Evolutionary conservation across 2,797 vertebrate genomes (phyloP), one percentile per base, ranked within the genome.

Genomic region (Bovichtus variegatus): DNA sequence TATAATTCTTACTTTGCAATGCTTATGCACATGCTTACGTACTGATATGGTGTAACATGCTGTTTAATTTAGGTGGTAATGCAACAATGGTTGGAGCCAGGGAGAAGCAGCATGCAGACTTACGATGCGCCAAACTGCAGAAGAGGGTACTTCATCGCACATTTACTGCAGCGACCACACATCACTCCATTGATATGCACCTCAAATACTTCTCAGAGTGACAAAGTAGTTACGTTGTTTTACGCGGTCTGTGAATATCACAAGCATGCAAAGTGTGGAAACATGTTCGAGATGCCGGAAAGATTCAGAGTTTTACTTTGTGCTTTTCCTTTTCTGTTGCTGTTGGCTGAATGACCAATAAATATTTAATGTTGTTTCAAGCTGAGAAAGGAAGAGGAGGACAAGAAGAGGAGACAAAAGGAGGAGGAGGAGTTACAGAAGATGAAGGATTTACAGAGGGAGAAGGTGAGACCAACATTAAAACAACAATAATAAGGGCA

Each of bases 381-480:
- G 97, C 58, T 91, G 29, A 94, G 90, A 83, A 94, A 89, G 88
- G 92, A 96, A 66, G 95, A 96, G n/a, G 53, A 91, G 25, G 2
- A 94, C 51, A 92, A 63, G 85, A 92, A 60, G 77, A 95, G 23
- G 77, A 97, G 93, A 75, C 92, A 95, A 81, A 92, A 89, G 5
- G 94, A 97, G 84, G 96, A 97, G 82, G 93, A 91, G 34, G 55
- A 95, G 83, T 36, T 82, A 19, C 87, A 95, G 85, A 89, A 61
- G 84, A 97, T 79, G 93, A 97, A 97, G 87, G 92, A 71, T 4
- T 62, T 87, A 69, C 96, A 97, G 81, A 95, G 97, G 88, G 87
- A 95, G 86, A 97, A 96, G 95, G 97, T 98, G 89, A 92, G 83
- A 78, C 1, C 13, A 1, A 49, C 5, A 41, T 31, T 21, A 31